Evolutionary conservation across 2,113 vertebrate species (phyloP).

Genomic region (Phoenicopterus ruber): DNA sequence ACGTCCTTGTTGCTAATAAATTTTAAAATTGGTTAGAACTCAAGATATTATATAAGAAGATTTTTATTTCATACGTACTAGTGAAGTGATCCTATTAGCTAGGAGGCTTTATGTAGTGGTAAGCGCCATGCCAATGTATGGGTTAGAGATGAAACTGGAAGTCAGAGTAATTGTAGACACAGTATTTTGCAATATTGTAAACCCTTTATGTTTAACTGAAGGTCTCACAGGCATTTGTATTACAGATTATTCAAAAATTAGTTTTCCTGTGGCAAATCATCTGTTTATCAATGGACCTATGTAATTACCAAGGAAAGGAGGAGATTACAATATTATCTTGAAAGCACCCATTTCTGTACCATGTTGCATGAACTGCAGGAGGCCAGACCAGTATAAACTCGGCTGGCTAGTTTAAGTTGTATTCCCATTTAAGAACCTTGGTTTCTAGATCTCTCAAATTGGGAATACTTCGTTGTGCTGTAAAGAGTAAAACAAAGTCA

Average conservation of each 20-base stretch:
- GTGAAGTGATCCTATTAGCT: not conserved
- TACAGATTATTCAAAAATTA: not conserved
- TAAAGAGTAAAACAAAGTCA: not conserved
- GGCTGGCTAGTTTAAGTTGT: not conserved
- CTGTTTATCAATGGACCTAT: not conserved
- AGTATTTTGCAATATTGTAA: not conserved
- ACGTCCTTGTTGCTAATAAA: not conserved
- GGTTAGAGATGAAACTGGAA: not conserved
- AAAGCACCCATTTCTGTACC: not conserved
- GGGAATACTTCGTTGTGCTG: not conserved
- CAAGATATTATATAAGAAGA: not conserved
- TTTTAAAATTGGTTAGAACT: not conserved
- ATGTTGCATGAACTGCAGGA: not conserved
- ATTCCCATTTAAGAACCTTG: not conserved
- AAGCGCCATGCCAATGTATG: not conserved
- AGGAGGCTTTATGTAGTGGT: not conserved
- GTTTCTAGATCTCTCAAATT: not conserved
- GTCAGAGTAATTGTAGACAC: no score
- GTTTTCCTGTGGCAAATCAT: not conserved
- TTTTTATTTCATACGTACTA: not conserved
- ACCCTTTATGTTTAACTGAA: not conserved
- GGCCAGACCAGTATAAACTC: not conserved
- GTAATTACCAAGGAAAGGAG: not conserved
- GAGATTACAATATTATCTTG: no score
- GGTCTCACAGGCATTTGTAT: not conserved